These are phyloP conservation scores for Hippocampus mohnikei DNA, from an alignment of 2,113 vertebrate species.

Conservation along the genomic window DNA sequence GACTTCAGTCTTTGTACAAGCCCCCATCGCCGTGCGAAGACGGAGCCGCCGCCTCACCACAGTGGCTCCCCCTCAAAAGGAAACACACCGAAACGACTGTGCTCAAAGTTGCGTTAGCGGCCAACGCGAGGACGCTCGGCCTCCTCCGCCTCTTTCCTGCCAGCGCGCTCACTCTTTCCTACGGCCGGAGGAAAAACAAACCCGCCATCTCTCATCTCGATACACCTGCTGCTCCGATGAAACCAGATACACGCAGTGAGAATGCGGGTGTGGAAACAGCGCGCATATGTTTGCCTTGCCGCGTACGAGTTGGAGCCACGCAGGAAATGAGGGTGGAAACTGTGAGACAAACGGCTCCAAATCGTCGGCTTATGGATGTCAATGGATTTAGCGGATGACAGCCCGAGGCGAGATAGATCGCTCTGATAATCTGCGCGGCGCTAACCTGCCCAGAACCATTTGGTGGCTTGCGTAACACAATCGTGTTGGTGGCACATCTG, in stretches of 20 bases:
- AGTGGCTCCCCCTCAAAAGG: constrained; percentile 32
- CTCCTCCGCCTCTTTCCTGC: constrained; percentile 61
- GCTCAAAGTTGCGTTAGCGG: constrained; percentile 35
- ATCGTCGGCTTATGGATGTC: constrained; percentile 59
- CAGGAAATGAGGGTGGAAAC: constrained; percentile 33
- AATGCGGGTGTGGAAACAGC: constrained; percentile 44
- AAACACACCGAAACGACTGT: constrained; percentile 40
- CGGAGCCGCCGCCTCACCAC: constrained; percentile 27
- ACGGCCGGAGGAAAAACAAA: constrained; percentile 53
- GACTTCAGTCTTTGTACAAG: constrained; percentile 10
- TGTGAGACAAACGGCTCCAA: constrained; percentile 36
- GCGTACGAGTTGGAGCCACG: constrained; percentile 27
- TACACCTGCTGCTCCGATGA: constrained; percentile 36
- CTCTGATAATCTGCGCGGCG: constrained; percentile 51
- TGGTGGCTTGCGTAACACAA: constrained; percentile 53
- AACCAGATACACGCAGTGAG: constrained; percentile 45
- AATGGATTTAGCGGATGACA: constrained; percentile 50
- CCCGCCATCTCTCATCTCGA: constrained; percentile 55
- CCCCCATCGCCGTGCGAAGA: constrained; percentile 24
- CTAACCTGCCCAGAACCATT: constrained; percentile 34
- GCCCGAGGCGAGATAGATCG: constrained; percentile 44
- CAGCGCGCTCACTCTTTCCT: constrained; percentile 63
- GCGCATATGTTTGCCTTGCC: constrained; percentile 4
- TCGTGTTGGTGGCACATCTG: constrained; percentile 44
- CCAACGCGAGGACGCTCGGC: constrained; percentile 50